These are phyloP conservation scores for Nipponacmea schrenckii DNA, from an alignment of 2,888 invertebrate genomes.

Conservation along the genomic window DNA sequence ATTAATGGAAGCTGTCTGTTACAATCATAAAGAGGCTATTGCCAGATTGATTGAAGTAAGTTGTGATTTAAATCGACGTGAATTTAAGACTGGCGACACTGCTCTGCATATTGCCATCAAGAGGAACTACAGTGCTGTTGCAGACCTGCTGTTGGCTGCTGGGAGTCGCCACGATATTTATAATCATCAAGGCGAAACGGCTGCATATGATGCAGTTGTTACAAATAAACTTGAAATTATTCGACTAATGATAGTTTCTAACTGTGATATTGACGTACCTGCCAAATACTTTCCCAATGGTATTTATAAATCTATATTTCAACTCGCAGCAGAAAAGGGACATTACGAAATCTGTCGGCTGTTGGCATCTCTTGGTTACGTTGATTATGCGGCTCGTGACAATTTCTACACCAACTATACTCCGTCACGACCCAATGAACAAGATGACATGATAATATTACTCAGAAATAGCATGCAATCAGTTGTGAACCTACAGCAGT, in stretches of 20 bases:
- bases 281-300: conserved; percentile 65
- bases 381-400: conserved; percentile 55
- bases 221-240: conserved; percentile 65
- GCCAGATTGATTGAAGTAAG: conserved; percentile 56
- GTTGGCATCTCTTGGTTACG: conserved; percentile 60
- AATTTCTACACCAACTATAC: conserved; percentile 56
- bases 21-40: conserved; percentile 66
- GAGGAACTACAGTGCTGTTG: conserved; percentile 65
- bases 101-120: conserved; percentile 66
- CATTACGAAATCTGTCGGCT: conserved; percentile 63
- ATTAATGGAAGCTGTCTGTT: conserved; percentile 67
- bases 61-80: conserved; percentile 65
- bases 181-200: conserved; percentile 67
- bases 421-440: conserved; percentile 55
- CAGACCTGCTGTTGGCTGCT: conserved; percentile 61
- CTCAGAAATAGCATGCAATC: conserved; percentile 57
- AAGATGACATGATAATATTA: conserved; percentile 55
- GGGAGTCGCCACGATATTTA: conserved; percentile 63
- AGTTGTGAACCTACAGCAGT: conserved; percentile 61
- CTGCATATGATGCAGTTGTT: conserved; percentile 63
- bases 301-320: conserved; percentile 60
- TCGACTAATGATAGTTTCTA: conserved; percentile 62
- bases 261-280: conserved; percentile 65
- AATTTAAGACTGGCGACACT: conserved; percentile 67
- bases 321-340: conserved; percentile 63